These are phyloP conservation scores for Drosophila nigricruria DNA, from an alignment of 2,888 invertebrate species.

Conservation along the genomic window DNA sequence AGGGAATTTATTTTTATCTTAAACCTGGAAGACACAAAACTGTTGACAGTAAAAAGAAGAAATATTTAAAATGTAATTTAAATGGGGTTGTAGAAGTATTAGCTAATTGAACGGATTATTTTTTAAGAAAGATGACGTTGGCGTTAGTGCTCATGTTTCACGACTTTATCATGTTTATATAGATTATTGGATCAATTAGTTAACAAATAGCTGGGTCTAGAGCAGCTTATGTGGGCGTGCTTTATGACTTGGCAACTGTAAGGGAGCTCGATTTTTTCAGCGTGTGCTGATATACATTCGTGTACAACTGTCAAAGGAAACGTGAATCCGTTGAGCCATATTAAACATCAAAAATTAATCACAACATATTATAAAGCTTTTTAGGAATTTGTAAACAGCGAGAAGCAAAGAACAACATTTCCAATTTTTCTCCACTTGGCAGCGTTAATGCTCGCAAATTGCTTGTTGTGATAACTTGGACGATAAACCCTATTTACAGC, in stretches of 20 bases:
- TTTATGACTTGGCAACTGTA: background rate
- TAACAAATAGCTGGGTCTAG: background rate
- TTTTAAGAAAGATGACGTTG: background rate
- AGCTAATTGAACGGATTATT: background rate
- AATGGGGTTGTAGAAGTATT: background rate
- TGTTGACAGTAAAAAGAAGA: background rate
- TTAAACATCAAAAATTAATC: constrained; percentile 16
- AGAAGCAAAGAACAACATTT: constrained; percentile 8
- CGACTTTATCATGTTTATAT: background rate
- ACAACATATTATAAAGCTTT: background rate
- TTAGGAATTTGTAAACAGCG: constrained; percentile 9
- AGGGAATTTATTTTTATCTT: background rate
- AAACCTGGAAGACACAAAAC: background rate
- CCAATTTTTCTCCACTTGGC: constrained; percentile 3
- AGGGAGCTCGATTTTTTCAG: too few species aligned
- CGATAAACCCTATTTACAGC: constrained; percentile 55
- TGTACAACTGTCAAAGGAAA: background rate
- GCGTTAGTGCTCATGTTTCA: background rate
- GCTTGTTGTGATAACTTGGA: constrained; percentile 54
- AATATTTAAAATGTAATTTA: background rate
- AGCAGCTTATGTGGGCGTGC: background rate
- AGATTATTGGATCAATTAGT: background rate
- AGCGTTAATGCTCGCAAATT: constrained; percentile 59
- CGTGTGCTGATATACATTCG: too few species aligned
- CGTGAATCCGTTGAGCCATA: background rate